phyloP scores from a whole-genome alignment of 2,888 invertebrate genomes.

The Tubulanus polymorphus region DNA sequence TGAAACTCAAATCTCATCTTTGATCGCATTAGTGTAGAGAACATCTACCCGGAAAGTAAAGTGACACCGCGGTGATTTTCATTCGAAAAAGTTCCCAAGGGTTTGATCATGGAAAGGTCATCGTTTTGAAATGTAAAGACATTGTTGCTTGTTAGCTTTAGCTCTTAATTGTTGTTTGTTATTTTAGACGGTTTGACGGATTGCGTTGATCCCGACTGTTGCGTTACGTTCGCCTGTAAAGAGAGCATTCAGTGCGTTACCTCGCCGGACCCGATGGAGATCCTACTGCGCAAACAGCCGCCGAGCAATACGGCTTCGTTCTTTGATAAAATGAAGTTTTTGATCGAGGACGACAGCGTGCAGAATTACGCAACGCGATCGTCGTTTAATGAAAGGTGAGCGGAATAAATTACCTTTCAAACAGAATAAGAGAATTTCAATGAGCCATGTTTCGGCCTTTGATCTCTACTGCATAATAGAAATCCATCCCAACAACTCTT shows the following conservation, averaged over 20 bases:
- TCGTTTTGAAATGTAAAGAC: no score
- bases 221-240: slow-evolving; percentile 70
- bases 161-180: neutral
- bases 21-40: no score
- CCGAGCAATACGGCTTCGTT: slow-evolving; percentile 95
- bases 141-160: no score
- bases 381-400: slow-evolving; percentile 98
- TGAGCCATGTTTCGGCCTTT: no score
- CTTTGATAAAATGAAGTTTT: slow-evolving; percentile 94
- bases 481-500: no score
- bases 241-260: slow-evolving; percentile 93
- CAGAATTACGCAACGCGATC: slow-evolving; percentile 97
- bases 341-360: slow-evolving; percentile 96
- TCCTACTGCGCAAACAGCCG: slow-evolving; percentile 90
- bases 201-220: slow-evolving; percentile 98
- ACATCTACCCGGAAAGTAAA: no score
- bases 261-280: slow-evolving; percentile 94
- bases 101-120: no score
- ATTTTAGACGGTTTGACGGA: slow-evolving; percentile 90
- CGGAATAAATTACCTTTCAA: no score
- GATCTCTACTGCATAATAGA: no score
- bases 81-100: no score
- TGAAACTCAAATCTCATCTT: no score
- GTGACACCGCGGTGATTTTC: no score
- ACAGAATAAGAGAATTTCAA: slow-evolving; percentile 4